Base-by-base conservation (phyloP, 2,888 invertebrate species). In the Aleiodes alternator region DNA sequence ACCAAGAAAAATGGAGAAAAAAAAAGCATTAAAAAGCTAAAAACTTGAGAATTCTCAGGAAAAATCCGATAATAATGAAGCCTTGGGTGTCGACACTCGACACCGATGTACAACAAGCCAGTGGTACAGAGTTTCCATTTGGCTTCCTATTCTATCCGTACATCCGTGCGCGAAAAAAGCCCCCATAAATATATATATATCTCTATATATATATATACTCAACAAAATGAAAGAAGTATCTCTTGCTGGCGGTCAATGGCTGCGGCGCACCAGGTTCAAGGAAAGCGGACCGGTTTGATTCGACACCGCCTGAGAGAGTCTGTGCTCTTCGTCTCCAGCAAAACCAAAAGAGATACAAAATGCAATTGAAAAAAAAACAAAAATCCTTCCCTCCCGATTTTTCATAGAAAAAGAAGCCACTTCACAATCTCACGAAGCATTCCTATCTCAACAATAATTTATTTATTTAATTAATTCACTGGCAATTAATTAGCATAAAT, bases 231-330 rank as follows among this genome's bases (percentile, higher is more conserved):
- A 59, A 59, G 72, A 34, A 68, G 68, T 43, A 43, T 23, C 56
- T 73, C 74, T 70, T 69, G 71, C 80, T 43, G 70, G 87, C 88
- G 88, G 88, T 88, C 88, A 88, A 88, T 88, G 88, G 87, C 88
- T 87, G 88, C 82, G 85, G 84, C 85, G 83, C 83, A 84, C 85
- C 87, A 88, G 87, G 87, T 88, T 88, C 88, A 88, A 88, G 88
- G 88, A 88, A 88, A 88, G 85, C 86, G 84, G 86, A 85, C 87
- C 86, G 86, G 86, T 87, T 84, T 84, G 85, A 86, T 87, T 86
- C 86, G 85, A 85, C 84, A 83, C 79, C 78, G 78, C 71, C 73
- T 50, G 69, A 68, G 76, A 59, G 51, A 69, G 77, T 71, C 51
- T 61, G 57, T 72, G 76, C 75, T 56, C 72, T 73, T 51, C 29